Conservation (phyloP, 2,888 invertebrate genomes). For the Sinopyrophorus schimmeli region DNA sequence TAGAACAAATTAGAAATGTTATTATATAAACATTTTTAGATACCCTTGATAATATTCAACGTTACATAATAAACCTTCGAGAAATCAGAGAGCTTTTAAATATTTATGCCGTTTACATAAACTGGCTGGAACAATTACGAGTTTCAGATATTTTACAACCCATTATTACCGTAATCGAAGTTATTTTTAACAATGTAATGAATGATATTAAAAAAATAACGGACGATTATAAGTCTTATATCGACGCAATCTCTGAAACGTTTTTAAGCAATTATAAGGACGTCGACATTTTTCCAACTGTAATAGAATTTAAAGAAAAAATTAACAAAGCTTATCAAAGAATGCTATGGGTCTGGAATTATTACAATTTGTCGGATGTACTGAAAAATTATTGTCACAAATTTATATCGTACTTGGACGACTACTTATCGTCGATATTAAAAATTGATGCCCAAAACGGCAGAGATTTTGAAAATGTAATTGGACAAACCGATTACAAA, state of each 20-base stretch:
- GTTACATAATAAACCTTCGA: slow-evolving; percentile 36
- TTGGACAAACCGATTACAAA: slow-evolving; percentile 58
- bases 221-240: slow-evolving; percentile 35
- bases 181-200: slow-evolving; percentile 34
- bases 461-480: slow-evolving; percentile 33
- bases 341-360: slow-evolving; percentile 55
- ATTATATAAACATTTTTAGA: slow-evolving; percentile 21
- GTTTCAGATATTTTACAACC: slow-evolving; percentile 36
- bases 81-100: slow-evolving; percentile 37
- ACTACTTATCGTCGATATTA: slow-evolving; percentile 48
- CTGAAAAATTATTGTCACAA: slow-evolving; percentile 53
- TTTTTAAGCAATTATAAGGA: slow-evolving; percentile 55
- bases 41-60: slow-evolving; percentile 35
- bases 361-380: slow-evolving; percentile 55
- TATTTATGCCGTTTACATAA: slow-evolving; percentile 33
- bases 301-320: slow-evolving; percentile 54
- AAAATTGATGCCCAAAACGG: slow-evolving; percentile 28
- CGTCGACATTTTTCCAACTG: slow-evolving; percentile 54
- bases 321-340: slow-evolving; percentile 52
- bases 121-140: slow-evolving; percentile 38
- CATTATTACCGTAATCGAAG: slow-evolving; percentile 36
- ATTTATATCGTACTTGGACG: slow-evolving; percentile 54
- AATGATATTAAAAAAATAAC: slow-evolving; percentile 33
- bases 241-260: slow-evolving; percentile 48
- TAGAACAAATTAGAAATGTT: too few relatives aligned